These are phyloP conservation scores for Desmophyllum pertusum DNA, from an alignment of 92 coral and sea anemone genomes.

Conservation along the genomic window DNA sequence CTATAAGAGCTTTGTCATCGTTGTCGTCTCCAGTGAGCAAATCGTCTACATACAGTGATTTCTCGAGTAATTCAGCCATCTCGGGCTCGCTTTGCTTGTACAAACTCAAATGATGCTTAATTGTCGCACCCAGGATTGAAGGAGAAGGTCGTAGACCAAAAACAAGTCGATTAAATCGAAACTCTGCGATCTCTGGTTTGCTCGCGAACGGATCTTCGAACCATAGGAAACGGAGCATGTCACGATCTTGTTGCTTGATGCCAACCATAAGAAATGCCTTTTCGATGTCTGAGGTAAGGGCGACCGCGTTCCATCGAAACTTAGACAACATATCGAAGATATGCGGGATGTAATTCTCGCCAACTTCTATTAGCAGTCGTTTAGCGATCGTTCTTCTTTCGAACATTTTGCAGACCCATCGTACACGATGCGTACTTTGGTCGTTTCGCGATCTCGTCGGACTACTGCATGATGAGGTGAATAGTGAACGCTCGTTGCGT, in stretches of 20 bases:
- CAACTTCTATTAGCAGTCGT: conserved; percentile 53
- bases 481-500: conserved; percentile 42
- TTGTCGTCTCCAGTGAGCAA: conserved; percentile 28
- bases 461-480: conserved; percentile 62
- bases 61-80: no score
- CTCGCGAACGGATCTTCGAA: conserved; percentile 27
- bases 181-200: conserved; percentile 37
- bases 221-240: conserved; percentile 62
- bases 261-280: conserved; percentile 58
- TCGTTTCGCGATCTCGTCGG: conserved; percentile 46
- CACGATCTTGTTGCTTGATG: conserved; percentile 46
- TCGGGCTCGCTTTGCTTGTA: no score
- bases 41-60: conserved; percentile 51
- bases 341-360: conserved; percentile 51
- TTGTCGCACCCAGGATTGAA: conserved; percentile 56
- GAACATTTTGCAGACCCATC: conserved; percentile 43
- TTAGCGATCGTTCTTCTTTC: conserved; percentile 31
- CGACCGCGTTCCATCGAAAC: conserved; percentile 36
- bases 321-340: conserved; percentile 45
- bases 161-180: conserved; percentile 58
- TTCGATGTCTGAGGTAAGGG: conserved; percentile 49
- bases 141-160: conserved; percentile 66
- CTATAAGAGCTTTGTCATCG: background rate
- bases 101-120: no score
- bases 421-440: conserved; percentile 49